Base-by-base conservation (phyloP, 2,888 invertebrate species). In the Craniophora ligustri region DNA sequence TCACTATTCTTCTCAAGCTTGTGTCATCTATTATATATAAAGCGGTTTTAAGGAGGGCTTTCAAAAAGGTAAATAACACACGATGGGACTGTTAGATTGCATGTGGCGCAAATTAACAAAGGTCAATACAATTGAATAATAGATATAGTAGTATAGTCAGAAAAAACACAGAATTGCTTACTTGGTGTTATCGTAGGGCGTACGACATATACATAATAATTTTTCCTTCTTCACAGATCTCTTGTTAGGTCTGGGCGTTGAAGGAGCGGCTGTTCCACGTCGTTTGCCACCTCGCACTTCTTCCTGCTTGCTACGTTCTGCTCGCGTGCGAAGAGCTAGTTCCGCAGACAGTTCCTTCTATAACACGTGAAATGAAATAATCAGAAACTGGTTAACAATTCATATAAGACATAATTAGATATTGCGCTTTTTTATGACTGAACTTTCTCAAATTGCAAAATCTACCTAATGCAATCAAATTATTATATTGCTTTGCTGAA, bases 141-240 rank as follows among this genome's bases (percentile, higher is more conserved):
- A n/a, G n/a, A n/a, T n/a, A n/a, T n/a, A n/a, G n/a, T n/a, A n/a
- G n/a, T n/a, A 26, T n/a, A n/a, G 10, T 26, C 4, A n/a, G 26
- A 26, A n/a, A 26, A n/a, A n/a, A 3, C n/a, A 21, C 6, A 28
- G 23, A 2, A 2, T 34, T 10, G 84, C 95, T 93, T 84, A 98
- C 97, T 98, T 98, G 11, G 98, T 97, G 80, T 98, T 97, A 87
- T 99, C 99, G 83, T 99, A 99, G 3, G 98, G 98, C 34, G 97
- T 98, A 81, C 97, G 95, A 84, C 99, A 99, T 46, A 98, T 92
- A 84, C 99, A 99, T 78, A 98, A 96, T 1, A 98, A 94, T 81
- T 97, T 97, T 76, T 97, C 97, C 76, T 96, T 97, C 79, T 96
- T 96, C 39, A 67, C 70, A 46, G 79, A 59, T 59, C 86, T 85